Conservation (phyloP, 2,888 invertebrate species). For the Chaitophorus viminalis region DNA sequence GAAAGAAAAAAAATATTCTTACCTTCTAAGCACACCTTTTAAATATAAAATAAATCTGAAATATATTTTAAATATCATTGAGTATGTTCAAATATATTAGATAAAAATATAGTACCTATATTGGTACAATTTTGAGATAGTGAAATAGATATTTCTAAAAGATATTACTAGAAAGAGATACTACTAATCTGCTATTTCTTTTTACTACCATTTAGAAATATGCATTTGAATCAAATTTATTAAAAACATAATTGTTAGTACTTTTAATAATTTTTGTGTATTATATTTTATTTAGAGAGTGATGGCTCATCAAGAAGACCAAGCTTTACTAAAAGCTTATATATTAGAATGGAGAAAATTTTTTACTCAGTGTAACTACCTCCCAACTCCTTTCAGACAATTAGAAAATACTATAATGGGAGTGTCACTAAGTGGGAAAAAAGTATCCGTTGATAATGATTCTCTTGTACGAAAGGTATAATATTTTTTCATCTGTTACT, state of each 20-base stretch:
- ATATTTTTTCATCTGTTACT: neutral
- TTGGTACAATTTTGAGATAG: no score
- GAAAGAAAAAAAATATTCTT: no score
- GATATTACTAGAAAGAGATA: no score
- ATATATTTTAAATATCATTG: no score
- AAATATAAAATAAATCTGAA: no score
- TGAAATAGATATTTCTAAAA: no score
- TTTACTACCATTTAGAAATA: no score
- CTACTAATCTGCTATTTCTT: neutral
- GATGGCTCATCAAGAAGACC: conserved; percentile 90
- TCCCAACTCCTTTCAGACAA: conserved; percentile 95
- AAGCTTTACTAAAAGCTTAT: conserved; percentile 94
- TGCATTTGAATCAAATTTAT: no score
- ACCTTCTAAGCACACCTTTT: no score
- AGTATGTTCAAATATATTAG: no score
- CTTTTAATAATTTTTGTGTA: neutral
- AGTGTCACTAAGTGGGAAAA: conserved; percentile 68
- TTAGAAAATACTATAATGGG: conserved; percentile 86
- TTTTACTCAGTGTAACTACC: conserved; percentile 96
- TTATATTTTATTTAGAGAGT: conserved; percentile 72
- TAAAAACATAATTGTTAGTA: no score
- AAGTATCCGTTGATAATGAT: conserved; percentile 79
- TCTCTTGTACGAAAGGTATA: conserved; percentile 84
- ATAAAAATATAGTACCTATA: no score
- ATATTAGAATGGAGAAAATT: conserved; percentile 98